phyloP scores from a whole-genome alignment of 2,888 invertebrate genomes.

The Cyclophora punctaria region DNA sequence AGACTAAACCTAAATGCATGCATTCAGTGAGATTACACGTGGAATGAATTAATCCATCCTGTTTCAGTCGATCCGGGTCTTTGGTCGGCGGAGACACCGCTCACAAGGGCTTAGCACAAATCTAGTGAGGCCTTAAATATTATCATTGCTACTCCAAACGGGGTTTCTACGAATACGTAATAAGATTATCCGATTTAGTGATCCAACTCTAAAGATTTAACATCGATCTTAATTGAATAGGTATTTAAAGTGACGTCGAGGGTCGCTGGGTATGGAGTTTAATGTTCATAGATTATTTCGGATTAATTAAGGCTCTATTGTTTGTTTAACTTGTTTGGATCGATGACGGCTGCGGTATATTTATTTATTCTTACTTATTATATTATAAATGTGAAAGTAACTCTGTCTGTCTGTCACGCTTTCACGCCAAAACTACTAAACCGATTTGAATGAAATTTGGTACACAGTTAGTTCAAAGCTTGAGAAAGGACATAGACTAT shows the following conservation, averaged over 20 bases:
- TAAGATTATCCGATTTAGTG: slow-evolving; percentile 27
- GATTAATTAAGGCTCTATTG: no score
- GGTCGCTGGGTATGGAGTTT: no score
- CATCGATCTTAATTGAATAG: slow-evolving; percentile 1
- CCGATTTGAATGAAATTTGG: no score
- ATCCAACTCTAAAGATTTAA: slow-evolving; percentile 6
- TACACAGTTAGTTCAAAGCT: no score
- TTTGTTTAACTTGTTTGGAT: no score
- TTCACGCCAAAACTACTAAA: no score
- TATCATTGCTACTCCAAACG: slow-evolving; percentile 31
- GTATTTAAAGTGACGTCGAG: slow-evolving; percentile 5
- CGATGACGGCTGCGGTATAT: no score
- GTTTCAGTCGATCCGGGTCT: slow-evolving; percentile 31
- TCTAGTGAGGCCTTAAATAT: slow-evolving; percentile 46
- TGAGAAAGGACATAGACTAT: no score
- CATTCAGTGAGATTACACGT: slow-evolving; percentile 19
- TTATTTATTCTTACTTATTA: no score
- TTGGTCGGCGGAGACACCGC: slow-evolving; percentile 33
- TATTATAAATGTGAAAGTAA: no score
- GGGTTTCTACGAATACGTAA: slow-evolving; percentile 29
- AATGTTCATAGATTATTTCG: no score
- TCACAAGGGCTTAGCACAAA: slow-evolving; percentile 45
- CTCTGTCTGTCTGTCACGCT: no score
- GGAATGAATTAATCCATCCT: slow-evolving; percentile 30
- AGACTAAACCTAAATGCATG: slow-evolving; percentile 10